Base-by-base conservation (phyloP, 2,888 invertebrate species). In the Nephrocerus scutellatus region DNA sequence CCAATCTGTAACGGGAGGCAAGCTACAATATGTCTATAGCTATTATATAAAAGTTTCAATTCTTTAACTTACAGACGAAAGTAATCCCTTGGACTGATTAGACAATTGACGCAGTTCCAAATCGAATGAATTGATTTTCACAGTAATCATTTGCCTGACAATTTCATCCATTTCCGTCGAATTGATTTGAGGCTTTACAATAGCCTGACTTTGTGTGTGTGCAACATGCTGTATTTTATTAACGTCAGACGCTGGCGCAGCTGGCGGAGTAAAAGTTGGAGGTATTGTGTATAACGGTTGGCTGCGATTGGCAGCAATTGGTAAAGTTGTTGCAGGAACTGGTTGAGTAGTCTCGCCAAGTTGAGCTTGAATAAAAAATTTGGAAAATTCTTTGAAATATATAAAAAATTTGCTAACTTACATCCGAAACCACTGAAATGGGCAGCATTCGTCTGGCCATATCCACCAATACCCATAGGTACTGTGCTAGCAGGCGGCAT, bases 91-190 rank as follows among this genome's bases (percentile, higher is more conserved):
- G 0, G 76, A 74, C 41, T 75, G 74, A 10, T 71, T 62, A 47
- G 75, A 70, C 46, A 83, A 69, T 42, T 75, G 75, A 44, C 74
- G 73, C 15, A 85, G 54, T 53, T 85, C 84, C 47, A 70, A 66
- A 54, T 80, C 78, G 54, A 86, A 80, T 21, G 74, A 72, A 23
- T 73, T 70, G 3, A 80, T 76, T 65, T 82, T 80, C 43, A 79
- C 76, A 13, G 73, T 60, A 1, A 82, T 74, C 70, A 81, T 76
- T 47, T 74, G 72, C 30, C 72, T 74, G n/a, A 81, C 62, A 15
- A 74, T 60, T 15, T 56, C 57, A 42, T 63, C 59, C 2, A 59
- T 50, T 43, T 60, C 62, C 8, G 39, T 48, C 3, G 46, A 38
- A 13, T 41, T 45, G 1, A 45, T 33, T 35, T 47, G 41, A 10